A percentile compares a stretch with the other conserved stretches of the same genome.
phyloP scores from a whole-genome alignment of 1,140 invertebrate genomes.

The Papilio polytes region DNA sequence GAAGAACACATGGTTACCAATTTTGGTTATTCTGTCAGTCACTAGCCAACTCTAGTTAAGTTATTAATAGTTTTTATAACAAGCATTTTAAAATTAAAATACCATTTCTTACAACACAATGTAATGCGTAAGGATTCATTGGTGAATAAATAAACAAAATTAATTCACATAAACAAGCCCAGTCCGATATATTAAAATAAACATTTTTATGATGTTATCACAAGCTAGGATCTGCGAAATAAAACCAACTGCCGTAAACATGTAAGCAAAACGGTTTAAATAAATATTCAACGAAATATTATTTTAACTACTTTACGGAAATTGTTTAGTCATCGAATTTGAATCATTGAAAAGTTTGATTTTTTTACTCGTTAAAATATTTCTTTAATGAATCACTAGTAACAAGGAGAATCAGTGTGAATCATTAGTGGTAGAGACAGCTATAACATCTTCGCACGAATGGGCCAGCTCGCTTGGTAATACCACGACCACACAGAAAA shows the following conservation, averaged over 20 bases:
- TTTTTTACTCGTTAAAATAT: no score
- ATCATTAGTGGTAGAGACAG: no score
- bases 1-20: no score
- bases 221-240: conserved; percentile 5
- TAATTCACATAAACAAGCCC: not conserved
- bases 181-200: conserved; percentile 6
- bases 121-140: not conserved
- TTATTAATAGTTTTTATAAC: no score
- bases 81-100: no score
- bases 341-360: no score
- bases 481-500: no score
- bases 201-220: conserved; percentile 24
- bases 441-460: no score
- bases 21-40: no score
- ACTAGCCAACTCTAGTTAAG: no score
- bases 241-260: not conserved
- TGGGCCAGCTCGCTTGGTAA: no score
- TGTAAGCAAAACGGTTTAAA: not conserved
- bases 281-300: not conserved
- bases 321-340: conserved; percentile 4
- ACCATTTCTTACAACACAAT: not conserved
- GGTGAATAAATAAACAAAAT: not conserved
- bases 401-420: not conserved
- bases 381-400: not conserved
- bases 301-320: not conserved